Evolutionary conservation across 2,113 vertebrate species (phyloP).

Genomic region (Antechinus stuartii): DNA sequence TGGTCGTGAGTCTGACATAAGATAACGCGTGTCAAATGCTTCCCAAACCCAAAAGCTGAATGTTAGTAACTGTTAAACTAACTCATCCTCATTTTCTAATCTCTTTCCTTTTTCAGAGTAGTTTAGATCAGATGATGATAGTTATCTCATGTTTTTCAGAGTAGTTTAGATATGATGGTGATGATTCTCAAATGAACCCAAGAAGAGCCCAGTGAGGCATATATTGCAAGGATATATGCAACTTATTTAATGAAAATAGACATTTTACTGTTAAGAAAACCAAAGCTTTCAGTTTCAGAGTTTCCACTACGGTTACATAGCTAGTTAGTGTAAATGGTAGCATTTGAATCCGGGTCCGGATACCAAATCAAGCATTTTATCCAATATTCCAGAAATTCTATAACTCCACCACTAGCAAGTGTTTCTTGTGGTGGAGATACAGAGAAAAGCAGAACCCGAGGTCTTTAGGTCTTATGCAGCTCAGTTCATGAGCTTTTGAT

Average conservation of each 20-base stretch:
- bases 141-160: neutral
- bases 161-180: neutral
- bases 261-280: neutral
- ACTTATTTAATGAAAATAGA: too few species aligned
- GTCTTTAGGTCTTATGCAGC: neutral
- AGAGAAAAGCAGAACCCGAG: neutral
- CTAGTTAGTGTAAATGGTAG: neutral
- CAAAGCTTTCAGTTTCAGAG: neutral
- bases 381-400: neutral
- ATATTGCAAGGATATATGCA: neutral
- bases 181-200: neutral
- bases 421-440: too few species aligned
- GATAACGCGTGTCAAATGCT: neutral
- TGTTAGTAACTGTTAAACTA: neutral
- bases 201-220: neutral
- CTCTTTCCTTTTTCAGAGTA: neutral
- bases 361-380: neutral
- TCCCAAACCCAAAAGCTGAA: neutral
- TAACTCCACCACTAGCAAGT: neutral
- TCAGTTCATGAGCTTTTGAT: slow-evolving; percentile 4
- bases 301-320: neutral
- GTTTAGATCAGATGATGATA: neutral
- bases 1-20: neutral
- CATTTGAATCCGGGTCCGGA: neutral
- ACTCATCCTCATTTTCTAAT: neutral